Evolutionary conservation across 1,140 invertebrate genomes (phyloP), one percentile per base, ranked within the genome.

Genomic region (Liolophura sinensis): DNA sequence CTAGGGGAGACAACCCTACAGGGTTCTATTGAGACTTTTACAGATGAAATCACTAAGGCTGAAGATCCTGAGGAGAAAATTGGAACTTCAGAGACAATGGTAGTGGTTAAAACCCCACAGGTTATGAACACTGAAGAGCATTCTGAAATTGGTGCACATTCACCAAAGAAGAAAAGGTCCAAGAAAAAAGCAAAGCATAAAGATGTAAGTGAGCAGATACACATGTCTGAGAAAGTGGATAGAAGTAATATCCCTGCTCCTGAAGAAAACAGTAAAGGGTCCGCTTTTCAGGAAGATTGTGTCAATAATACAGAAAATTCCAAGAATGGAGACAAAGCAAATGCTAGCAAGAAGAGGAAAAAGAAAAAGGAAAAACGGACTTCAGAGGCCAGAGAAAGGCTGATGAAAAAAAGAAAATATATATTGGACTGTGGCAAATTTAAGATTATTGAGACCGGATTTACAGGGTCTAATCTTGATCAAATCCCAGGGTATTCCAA

Each of bases 401-500:
- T 5, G 24, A 12, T 7, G 24, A 24, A 54, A 24, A 54, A 54
- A 12, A 54, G 24, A 54, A 24, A 24, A 54, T 7, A 24, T 12
- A 54, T n/a, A 7, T 20, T 24, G 24, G 24, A 12, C 18, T 54
- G 18, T 54, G 24, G 51, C 3, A 7, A 24, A 54, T 20, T 3
- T 3, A 24, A 24, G 24, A 24, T 3, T 54, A 12, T 54, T 3
- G 3, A 5, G 51, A 20, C 18, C 3, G 51, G 51, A 5, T 54
- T 54, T 54, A 7, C 3, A 12, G 51, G 51, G 18, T 20, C n/a
- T 54, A 54, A 54, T 54, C 51, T 54, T n/a, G 51, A 54, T 12
- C n/a, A 54, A 12, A 54, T 54, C 18, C 51, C 51, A 54, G 51
- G 51, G 3, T 54, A 54, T 54, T n/a, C n/a, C 24, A n/a, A 54